Percentiles rank a stretch among this genome's conserved stretches.
These are phyloP conservation scores for Notocelia uddmanniana DNA, from an alignment of 2,888 invertebrate species.

Conservation along the genomic window DNA sequence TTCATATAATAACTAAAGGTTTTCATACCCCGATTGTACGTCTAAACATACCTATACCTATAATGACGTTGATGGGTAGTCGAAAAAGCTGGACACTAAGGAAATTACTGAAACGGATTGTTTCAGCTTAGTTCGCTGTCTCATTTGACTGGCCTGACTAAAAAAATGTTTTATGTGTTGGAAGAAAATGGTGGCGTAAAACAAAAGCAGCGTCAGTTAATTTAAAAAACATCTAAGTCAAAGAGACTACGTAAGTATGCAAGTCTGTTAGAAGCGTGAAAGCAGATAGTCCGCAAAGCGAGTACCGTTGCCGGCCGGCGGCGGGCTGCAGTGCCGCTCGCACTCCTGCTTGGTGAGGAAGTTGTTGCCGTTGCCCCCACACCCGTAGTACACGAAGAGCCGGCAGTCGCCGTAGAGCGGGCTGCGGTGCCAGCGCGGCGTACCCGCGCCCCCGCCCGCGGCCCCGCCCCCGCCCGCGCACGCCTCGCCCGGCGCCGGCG, in stretches of 20 bases:
- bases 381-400: slow-evolving; percentile 94
- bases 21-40: no score
- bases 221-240: not conserved
- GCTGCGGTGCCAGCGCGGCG: slow-evolving; percentile 91
- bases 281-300: slow-evolving; percentile 23
- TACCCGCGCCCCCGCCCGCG: slow-evolving; percentile 58
- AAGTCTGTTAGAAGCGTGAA: not conserved
- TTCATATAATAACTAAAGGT: no score
- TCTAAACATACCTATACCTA: no score
- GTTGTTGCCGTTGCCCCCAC: slow-evolving; percentile 94
- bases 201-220: not conserved
- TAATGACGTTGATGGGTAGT: no score
- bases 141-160: no score
- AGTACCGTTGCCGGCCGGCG: slow-evolving; percentile 38
- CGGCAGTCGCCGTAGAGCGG: slow-evolving; percentile 89
- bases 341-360: slow-evolving; percentile 91
- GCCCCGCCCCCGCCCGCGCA: slow-evolving; percentile 53
- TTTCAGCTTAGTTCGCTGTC: no score
- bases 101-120: no score
- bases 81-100: no score
- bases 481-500: slow-evolving; percentile 59
- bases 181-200: no score
- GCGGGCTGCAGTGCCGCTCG: slow-evolving; percentile 66
- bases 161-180: not conserved
- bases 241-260: not conserved